These are phyloP conservation scores for Nemapogon koenigi DNA, from an alignment of 2,888 invertebrate species.

Conservation along the genomic window DNA sequence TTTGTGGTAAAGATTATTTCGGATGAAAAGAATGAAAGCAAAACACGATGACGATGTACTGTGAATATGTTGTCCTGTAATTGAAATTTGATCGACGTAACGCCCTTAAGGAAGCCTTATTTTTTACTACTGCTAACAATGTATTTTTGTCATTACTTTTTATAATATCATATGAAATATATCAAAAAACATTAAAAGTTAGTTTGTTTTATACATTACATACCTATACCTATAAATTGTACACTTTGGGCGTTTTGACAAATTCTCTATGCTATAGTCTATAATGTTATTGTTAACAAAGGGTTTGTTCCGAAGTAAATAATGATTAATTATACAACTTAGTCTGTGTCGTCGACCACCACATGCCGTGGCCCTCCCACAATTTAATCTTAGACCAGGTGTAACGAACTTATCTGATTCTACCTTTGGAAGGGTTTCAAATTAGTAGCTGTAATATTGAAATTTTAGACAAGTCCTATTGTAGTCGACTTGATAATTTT, in stretches of 20 bases:
- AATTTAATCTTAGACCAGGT: constrained; percentile 50
- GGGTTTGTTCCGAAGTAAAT: constrained; percentile 23
- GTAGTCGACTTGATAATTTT: too few relatives aligned
- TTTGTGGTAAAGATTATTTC: constrained; percentile 65
- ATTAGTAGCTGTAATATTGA: too few relatives aligned
- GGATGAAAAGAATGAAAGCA: constrained; percentile 62
- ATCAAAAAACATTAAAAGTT: not conserved
- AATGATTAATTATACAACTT: constrained; percentile 60
- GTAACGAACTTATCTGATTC: constrained; percentile 55
- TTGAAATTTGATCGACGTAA: constrained; percentile 48
- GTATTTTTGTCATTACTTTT: not conserved
- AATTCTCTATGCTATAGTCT: too few relatives aligned
- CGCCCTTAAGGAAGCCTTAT: constrained; percentile 2
- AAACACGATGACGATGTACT: constrained; percentile 41
- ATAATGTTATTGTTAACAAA: too few relatives aligned
- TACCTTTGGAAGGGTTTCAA: constrained; percentile 47
- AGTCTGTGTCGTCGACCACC: constrained; percentile 45
- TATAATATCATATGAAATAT: not conserved
- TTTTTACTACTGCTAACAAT: not conserved
- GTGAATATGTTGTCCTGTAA: constrained; percentile 50
- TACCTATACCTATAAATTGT: too few relatives aligned
- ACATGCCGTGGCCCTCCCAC: constrained; percentile 32
- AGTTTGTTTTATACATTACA: too few relatives aligned
- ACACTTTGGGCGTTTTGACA: too few relatives aligned
- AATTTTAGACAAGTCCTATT: too few relatives aligned